A percentile compares a stretch with the other conserved stretches of the same genome.
Evolutionary conservation across 1,140 invertebrate genomes (phyloP).

Genomic region (Propsilocerus akamusi): DNA sequence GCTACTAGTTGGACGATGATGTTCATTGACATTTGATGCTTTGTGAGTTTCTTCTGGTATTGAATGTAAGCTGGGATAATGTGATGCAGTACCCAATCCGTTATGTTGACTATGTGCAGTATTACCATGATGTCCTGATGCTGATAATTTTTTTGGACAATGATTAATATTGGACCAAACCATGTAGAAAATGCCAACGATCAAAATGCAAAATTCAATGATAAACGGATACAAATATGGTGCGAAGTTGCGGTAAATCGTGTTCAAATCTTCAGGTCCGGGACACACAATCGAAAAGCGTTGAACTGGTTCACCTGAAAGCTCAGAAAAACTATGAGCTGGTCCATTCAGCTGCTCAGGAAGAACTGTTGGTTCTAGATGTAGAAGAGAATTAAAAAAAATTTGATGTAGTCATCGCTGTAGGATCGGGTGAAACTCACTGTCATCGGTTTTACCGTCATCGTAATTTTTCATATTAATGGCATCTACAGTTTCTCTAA

Average conservation of each 20-base stretch:
- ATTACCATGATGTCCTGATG: background rate
- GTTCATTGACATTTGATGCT: slow-evolving; percentile 12
- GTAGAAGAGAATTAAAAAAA: no score
- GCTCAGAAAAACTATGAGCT: no score
- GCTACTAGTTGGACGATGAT: background rate
- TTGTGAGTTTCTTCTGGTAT: slow-evolving; percentile 13
- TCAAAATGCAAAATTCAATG: slow-evolving; percentile 53
- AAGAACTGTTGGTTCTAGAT: no score
- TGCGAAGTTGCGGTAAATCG: slow-evolving; percentile 35
- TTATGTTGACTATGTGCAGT: background rate
- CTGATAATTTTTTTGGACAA: slow-evolving; percentile 18
- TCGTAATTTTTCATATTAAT: slow-evolving; percentile 14
- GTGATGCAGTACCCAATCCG: background rate
- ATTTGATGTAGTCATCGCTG: no score
- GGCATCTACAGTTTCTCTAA: slow-evolving; percentile 43
- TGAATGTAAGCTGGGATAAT: background rate
- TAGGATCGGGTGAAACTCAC: no score
- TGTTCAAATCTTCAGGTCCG: slow-evolving; percentile 15
- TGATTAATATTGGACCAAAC: slow-evolving; percentile 51
- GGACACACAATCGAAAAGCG: no score
- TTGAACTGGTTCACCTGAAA: no score
- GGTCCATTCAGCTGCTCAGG: no score
- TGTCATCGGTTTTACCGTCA: no score
- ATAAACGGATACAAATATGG: slow-evolving; percentile 55
- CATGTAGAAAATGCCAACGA: slow-evolving; percentile 50